Evolutionary conservation across 1,140 invertebrate genomes (phyloP).

Genomic region (Monomorium pharaonis): DNA sequence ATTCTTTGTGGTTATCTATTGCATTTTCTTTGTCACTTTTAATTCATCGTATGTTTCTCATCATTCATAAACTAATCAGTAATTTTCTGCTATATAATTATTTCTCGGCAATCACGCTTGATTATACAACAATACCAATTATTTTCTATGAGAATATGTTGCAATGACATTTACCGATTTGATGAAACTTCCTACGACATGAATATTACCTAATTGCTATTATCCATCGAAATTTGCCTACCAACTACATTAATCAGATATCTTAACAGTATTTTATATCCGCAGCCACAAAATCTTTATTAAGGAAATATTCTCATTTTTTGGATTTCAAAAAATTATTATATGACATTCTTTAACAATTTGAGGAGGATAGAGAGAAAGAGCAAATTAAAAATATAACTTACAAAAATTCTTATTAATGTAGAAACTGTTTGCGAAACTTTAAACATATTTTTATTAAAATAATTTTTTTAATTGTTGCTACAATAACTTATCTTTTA

Average conservation of each 20-base stretch:
- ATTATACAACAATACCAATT: slow-evolving; percentile 14
- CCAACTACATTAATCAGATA: not conserved
- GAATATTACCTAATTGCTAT: slow-evolving; percentile 14
- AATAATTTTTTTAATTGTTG: too few relatives aligned
- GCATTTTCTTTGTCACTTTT: not conserved
- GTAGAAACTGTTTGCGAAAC: too few relatives aligned
- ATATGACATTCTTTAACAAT: too few relatives aligned
- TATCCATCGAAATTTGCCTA: slow-evolving; percentile 10
- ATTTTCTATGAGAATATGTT: slow-evolving; percentile 10
- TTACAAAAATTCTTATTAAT: too few relatives aligned
- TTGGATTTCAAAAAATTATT: too few relatives aligned
- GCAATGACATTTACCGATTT: not conserved
- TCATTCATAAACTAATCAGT: slow-evolving; percentile 11
- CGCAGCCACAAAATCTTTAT: not conserved
- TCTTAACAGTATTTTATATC: not conserved
- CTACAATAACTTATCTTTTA: too few relatives aligned
- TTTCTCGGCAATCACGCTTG: not conserved
- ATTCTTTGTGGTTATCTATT: not conserved
- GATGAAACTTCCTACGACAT: slow-evolving; percentile 24
- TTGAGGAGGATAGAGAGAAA: too few relatives aligned
- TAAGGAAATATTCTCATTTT: too few relatives aligned
- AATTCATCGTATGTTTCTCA: not conserved
- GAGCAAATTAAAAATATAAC: too few relatives aligned
- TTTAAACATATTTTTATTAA: too few relatives aligned
- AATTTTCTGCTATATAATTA: slow-evolving; percentile 25